Evolutionary conservation across 2,113 vertebrate species (phyloP).

Genomic region (Melospiza georgiana): DNA sequence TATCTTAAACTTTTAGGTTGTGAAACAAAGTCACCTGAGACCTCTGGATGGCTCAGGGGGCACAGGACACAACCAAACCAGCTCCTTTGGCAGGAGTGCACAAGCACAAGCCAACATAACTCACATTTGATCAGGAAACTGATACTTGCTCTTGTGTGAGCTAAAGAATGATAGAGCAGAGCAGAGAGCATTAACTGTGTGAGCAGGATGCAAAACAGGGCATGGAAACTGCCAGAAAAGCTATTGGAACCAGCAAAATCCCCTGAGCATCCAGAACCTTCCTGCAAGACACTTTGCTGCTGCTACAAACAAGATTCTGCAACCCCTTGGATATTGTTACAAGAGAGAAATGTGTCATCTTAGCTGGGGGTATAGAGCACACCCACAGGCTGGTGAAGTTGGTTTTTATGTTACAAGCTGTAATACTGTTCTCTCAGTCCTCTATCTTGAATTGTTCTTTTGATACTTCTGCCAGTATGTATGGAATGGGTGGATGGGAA

Average conservation of each 20-base stretch:
- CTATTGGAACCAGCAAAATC: not conserved
- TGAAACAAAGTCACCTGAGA: not conserved
- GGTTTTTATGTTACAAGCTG: not conserved
- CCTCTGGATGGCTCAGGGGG: not conserved
- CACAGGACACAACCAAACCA: not conserved
- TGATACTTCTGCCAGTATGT: not conserved
- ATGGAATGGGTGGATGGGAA: not conserved
- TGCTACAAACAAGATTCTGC: not conserved
- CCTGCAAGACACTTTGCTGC: not conserved
- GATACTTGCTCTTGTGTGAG: not conserved
- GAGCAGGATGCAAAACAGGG: not conserved
- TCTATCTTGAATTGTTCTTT: not conserved
- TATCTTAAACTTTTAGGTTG: not conserved
- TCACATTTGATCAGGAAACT: not conserved
- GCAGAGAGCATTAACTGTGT: not conserved
- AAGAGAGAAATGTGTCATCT: not conserved
- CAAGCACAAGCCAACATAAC: not conserved
- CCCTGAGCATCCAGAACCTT: not conserved
- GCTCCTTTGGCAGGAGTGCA: not conserved
- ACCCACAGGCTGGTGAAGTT: not conserved
- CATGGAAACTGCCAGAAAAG: not conserved
- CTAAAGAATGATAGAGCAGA: not conserved
- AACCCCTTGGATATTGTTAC: not conserved
- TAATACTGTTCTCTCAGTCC: not conserved
- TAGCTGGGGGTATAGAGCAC: not conserved